phyloP scores from a whole-genome alignment of 2,888 invertebrate species.

The Neuroscelio doddi region DNA sequence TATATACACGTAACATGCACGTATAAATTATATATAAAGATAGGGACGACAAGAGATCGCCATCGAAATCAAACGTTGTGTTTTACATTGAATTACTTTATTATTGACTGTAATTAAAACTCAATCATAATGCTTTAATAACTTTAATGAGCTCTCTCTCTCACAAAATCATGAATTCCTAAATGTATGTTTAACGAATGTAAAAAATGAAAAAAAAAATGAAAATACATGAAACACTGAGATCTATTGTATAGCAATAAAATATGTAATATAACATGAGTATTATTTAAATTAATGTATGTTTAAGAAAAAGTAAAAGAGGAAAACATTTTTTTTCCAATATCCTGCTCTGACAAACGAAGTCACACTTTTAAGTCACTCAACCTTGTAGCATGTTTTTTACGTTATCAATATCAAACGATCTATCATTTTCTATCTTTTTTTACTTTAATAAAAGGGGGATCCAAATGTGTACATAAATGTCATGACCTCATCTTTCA shows the following conservation, averaged over 20 bases:
- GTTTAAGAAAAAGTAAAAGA: too few relatives aligned
- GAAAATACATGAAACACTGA: constrained; percentile 33
- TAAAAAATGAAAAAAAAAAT: constrained; percentile 30
- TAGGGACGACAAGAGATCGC: constrained; percentile 29
- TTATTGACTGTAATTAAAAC: constrained; percentile 48
- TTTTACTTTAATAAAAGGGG: constrained; percentile 12
- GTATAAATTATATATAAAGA: constrained; percentile 21
- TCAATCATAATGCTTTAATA: constrained; percentile 50
- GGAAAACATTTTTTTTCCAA: too few relatives aligned
- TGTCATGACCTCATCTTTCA: constrained; percentile 44
- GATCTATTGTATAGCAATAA: constrained; percentile 55
- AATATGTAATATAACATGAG: constrained; percentile 52
- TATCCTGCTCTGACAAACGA: too few relatives aligned
- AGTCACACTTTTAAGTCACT: too few relatives aligned
- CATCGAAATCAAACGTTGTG: constrained; percentile 47
- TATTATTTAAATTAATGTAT: not conserved
- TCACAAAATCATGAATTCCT: constrained; percentile 49
- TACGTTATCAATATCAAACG: too few relatives aligned
- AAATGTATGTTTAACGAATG: constrained; percentile 51
- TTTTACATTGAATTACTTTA: constrained; percentile 44
- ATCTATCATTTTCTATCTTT: too few relatives aligned
- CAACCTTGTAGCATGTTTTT: too few relatives aligned
- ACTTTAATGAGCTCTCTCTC: constrained; percentile 43
- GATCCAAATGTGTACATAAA: constrained; percentile 27
- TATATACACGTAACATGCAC: constrained; percentile 19